Conservation (phyloP, 2,797 vertebrate species). For the Pteropus rufus region DNA sequence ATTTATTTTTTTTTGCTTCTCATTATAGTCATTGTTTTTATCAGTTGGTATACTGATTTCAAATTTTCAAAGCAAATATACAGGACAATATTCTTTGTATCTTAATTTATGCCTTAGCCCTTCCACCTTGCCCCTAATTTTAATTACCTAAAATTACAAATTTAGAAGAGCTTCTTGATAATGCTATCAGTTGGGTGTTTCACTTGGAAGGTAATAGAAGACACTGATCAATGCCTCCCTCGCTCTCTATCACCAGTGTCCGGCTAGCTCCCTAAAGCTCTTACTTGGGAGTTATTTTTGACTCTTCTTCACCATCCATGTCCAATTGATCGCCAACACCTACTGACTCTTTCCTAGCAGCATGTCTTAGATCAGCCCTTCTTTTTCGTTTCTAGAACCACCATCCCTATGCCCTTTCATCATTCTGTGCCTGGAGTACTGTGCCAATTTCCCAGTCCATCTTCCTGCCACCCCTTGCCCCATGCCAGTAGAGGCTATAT, state of each 20-base stretch:
- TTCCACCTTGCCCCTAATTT: background rate
- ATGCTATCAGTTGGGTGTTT: background rate
- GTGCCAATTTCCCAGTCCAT: background rate
- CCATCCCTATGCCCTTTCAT: background rate
- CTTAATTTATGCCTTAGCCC: background rate
- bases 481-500: background rate
- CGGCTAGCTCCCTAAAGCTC: background rate
- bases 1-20: background rate
- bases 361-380: background rate
- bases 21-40: background rate
- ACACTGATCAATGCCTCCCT: background rate
- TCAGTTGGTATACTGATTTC: background rate
- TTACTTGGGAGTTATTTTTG: constrained; percentile 24
- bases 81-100: background rate
- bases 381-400: background rate
- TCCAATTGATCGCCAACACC: constrained; percentile 49
- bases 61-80: background rate
- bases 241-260: background rate
- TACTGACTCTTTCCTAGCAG: background rate
- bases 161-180: background rate
- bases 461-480: background rate
- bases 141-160: background rate
- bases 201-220: background rate
- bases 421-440: background rate
- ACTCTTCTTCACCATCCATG: background rate